Percentiles rank a stretch among this genome's conserved stretches.
Conservation (phyloP, 37 sponge, comb jelly and placozoan genomes). For the Agelas oroides region DNA sequence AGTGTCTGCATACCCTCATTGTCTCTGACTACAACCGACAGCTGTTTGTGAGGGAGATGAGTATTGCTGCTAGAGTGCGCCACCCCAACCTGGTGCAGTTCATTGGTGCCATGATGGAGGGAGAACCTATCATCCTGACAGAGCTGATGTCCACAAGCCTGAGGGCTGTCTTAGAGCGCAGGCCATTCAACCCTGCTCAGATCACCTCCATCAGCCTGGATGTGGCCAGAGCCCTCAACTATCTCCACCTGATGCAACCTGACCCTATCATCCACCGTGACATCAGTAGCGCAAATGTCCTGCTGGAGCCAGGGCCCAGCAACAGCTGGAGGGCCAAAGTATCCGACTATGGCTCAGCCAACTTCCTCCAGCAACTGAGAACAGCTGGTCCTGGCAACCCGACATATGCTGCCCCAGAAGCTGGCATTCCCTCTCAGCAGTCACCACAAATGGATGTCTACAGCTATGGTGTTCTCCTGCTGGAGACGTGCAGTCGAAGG, state of each 20-base stretch:
- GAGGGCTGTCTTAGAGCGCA: constrained; percentile 11
- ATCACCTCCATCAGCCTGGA: constrained; percentile 37
- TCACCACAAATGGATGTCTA: constrained; percentile 64
- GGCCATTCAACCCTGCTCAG: constrained; percentile 17
- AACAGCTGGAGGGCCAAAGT: constrained; percentile 71
- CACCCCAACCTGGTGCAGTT: constrained; percentile 75
- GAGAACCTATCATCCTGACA: constrained; percentile 48
- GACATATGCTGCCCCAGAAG: constrained; percentile 48
- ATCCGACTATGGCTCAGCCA: constrained; percentile 74
- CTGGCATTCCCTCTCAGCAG: constrained; percentile 22
- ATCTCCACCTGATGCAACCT: constrained; percentile 69
- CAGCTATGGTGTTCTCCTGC: constrained; percentile 42
- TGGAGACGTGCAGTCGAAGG: constrained; percentile 12
- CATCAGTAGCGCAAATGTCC: constrained; percentile 78
- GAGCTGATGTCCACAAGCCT: constrained; percentile 72
- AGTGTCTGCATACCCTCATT: constrained; percentile 54
- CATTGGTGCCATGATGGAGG: constrained; percentile 56
- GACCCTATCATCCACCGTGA: constrained; percentile 83
- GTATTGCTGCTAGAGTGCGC: constrained; percentile 49
- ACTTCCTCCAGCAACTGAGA: constrained; percentile 25
- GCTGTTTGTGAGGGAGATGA: constrained; percentile 69
- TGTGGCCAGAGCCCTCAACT: constrained; percentile 64
- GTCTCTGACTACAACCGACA: constrained; percentile 47
- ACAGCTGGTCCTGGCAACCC: constrained; percentile 9
- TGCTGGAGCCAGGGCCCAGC: constrained; percentile 40